phyloP scores from a whole-genome alignment of 1,140 invertebrate species.

The Heliconius congener region DNA sequence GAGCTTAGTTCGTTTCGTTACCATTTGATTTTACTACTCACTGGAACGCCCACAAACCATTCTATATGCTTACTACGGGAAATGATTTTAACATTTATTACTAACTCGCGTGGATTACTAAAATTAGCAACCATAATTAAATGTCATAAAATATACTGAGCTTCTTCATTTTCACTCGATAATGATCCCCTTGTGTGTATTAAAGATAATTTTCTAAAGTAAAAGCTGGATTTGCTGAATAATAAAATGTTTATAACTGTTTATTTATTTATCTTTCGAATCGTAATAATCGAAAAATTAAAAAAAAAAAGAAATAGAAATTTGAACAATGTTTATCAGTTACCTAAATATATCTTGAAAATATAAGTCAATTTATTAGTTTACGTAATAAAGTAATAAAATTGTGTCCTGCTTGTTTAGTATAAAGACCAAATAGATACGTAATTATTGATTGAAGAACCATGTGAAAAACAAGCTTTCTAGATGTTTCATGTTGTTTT shows the following conservation, averaged over 20 bases:
- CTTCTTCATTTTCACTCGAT: conserved; percentile 7
- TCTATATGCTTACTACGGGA: conserved; percentile 41
- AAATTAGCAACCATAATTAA: conserved; percentile 17
- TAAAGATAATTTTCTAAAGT: conserved; percentile 1
- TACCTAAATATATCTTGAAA: background rate
- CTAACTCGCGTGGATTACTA: conserved; percentile 3
- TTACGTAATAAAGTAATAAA: background rate
- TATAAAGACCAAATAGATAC: background rate
- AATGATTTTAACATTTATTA: conserved; percentile 33
- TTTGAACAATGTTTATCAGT: background rate
- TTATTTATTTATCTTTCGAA: background rate
- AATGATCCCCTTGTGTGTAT: background rate
- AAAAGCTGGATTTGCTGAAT: background rate
- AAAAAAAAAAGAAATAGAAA: background rate
- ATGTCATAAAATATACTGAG: conserved; percentile 28
- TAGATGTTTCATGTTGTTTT: too few species aligned
- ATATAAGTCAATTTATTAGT: background rate
- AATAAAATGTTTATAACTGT: background rate
- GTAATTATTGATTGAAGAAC: too few species aligned
- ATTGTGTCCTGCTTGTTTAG: background rate
- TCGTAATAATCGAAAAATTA: too few species aligned
- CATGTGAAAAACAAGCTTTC: too few species aligned
- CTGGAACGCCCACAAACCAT: conserved; percentile 41
- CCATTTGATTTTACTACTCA: conserved; percentile 44
- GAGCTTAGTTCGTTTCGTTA: conserved; percentile 28